phyloP scores from a whole-genome alignment of 2,888 invertebrate species.

The Phoenoteleia sp. region DNA sequence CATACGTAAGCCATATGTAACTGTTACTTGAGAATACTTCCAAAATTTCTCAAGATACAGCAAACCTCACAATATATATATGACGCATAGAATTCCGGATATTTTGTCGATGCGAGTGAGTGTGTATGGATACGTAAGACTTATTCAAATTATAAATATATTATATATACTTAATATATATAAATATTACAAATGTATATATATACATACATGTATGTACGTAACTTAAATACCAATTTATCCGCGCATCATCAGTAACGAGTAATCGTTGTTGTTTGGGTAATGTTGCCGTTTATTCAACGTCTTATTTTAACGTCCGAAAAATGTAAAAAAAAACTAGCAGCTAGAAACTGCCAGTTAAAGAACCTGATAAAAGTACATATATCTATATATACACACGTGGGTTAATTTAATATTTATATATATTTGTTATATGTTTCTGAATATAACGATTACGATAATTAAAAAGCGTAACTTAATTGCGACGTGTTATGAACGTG shows the following conservation, averaged over 20 bases:
- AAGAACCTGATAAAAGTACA: constrained; percentile 51
- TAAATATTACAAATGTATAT: constrained; percentile 59
- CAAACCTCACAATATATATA: constrained; percentile 51
- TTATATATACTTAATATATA: constrained; percentile 31
- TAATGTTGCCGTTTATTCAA: constrained; percentile 6
- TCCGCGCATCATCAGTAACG: constrained; percentile 36
- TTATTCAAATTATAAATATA: constrained; percentile 45
- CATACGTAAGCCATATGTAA: no score
- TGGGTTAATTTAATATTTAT: constrained; percentile 66
- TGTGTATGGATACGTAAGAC: constrained; percentile 64
- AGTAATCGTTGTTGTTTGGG: constrained; percentile 18
- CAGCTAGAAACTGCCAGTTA: constrained; percentile 32
- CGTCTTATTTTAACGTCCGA: constrained; percentile 37
- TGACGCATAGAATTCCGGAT: constrained; percentile 74
- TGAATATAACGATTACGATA: constrained; percentile 38
- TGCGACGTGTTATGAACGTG: constrained; percentile 46
- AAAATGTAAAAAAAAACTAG: not conserved
- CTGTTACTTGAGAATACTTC: no score
- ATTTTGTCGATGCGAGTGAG: constrained; percentile 70
- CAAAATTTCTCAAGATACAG: constrained; percentile 16
- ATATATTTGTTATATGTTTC: constrained; percentile 70
- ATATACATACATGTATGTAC: constrained; percentile 56
- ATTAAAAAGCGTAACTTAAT: constrained; percentile 44
- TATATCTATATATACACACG: constrained; percentile 61
- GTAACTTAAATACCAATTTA: constrained; percentile 43